Evolutionary conservation across 2,888 invertebrate species (phyloP).

Genomic region (Monoplex corrugatus): DNA sequence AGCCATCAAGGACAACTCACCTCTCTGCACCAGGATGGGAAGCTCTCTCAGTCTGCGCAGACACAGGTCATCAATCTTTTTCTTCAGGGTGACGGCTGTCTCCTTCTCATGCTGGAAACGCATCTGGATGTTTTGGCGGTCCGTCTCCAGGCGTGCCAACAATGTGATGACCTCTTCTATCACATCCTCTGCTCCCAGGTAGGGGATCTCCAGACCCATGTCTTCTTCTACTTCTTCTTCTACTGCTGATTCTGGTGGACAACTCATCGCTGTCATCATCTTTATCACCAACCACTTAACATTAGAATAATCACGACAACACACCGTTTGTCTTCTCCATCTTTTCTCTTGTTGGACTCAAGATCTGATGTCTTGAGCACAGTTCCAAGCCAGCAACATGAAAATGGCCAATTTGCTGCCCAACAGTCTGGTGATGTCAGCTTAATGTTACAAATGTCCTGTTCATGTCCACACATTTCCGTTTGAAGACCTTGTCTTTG

Average conservation of each 20-base stretch:
- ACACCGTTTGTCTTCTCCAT: too few species aligned
- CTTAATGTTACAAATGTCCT: too few species aligned
- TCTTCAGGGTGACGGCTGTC: slow-evolving; percentile 67
- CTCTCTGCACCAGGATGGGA: slow-evolving; percentile 78
- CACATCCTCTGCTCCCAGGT: slow-evolving; percentile 79
- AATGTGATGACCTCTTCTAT: slow-evolving; percentile 79
- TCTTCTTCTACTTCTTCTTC: slow-evolving; percentile 50
- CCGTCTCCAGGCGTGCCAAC: slow-evolving; percentile 78
- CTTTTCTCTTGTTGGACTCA: too few species aligned
- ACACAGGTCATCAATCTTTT: slow-evolving; percentile 75
- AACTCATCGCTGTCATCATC: too few species aligned
- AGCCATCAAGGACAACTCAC: slow-evolving; percentile 67
- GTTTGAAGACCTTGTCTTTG: too few species aligned
- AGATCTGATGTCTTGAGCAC: too few species aligned
- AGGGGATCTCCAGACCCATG: slow-evolving; percentile 67
- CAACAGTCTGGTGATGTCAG: too few species aligned
- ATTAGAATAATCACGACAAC: too few species aligned
- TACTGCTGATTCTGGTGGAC: background rate
- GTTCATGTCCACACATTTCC: too few species aligned
- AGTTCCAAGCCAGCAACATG: too few species aligned
- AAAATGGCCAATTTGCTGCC: too few species aligned
- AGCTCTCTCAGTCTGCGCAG: slow-evolving; percentile 72
- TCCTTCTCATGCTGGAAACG: slow-evolving; percentile 69
- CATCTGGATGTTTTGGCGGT: slow-evolving; percentile 72
- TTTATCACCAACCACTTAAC: too few species aligned